Evolutionary conservation across 2,113 vertebrate genomes (phyloP).

Genomic region (Oplegnathus fasciatus): DNA sequence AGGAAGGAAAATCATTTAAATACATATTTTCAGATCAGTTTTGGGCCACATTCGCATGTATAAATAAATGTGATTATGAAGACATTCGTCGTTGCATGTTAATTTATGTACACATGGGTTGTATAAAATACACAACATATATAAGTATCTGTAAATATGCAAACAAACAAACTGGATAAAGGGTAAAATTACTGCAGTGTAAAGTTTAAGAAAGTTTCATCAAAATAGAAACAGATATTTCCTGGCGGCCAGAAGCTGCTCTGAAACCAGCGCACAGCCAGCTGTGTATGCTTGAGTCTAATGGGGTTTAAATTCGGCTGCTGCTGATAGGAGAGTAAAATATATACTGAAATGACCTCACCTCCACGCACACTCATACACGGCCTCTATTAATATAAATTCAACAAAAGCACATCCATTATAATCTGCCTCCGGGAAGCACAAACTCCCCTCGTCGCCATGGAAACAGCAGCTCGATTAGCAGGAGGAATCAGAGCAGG

Average conservation of each 20-base stretch:
- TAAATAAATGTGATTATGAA: conserved; percentile 6
- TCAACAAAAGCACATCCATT: conserved; percentile 48
- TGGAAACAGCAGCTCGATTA: conserved; percentile 69
- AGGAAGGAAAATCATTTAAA: neutral
- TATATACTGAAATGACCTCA: conserved; percentile 44
- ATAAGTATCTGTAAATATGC: neutral
- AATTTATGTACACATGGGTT: too few species aligned
- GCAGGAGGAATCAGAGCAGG: conserved; percentile 32
- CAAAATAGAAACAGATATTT: neutral
- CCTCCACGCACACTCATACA: conserved; percentile 13
- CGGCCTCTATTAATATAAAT: conserved; percentile 44
- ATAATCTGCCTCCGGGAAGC: conserved; percentile 33
- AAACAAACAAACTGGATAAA: neutral
- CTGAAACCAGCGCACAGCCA: neutral
- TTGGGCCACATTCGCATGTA: neutral
- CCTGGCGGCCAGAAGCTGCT: neutral
- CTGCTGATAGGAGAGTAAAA: conserved; percentile 49
- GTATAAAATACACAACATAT: too few species aligned
- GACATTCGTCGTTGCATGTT: neutral
- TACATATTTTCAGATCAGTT: neutral
- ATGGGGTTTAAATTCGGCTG: conserved; percentile 17
- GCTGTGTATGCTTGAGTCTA: neutral
- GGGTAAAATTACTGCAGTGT: too few species aligned
- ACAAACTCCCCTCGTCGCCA: conserved; percentile 51
- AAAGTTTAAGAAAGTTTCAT: neutral